phyloP scores from a whole-genome alignment of 2,888 invertebrate genomes.

The Zaprionus bogoriensis region DNA sequence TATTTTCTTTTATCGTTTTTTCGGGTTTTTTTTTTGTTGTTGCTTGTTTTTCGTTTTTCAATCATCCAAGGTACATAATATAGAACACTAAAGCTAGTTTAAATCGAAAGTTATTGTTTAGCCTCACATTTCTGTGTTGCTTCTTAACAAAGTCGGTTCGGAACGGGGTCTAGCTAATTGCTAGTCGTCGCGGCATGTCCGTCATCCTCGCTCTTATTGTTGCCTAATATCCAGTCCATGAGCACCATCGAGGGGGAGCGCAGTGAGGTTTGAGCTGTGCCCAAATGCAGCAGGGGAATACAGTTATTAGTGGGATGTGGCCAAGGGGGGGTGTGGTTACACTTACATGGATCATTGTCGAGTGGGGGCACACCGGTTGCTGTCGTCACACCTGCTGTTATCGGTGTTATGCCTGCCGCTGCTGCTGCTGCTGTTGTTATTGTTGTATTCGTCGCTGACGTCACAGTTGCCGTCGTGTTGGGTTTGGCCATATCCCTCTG shows the following conservation, averaged over 20 bases:
- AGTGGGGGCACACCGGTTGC: slow-evolving; percentile 82
- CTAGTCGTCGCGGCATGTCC: slow-evolving; percentile 9
- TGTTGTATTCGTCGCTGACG: slow-evolving; percentile 5
- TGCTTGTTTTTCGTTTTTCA: slow-evolving; percentile 15
- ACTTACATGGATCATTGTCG: slow-evolving; percentile 88
- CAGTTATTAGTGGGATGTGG: too few relatives aligned
- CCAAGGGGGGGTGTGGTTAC: neutral
- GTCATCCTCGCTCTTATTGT: slow-evolving; percentile 73
- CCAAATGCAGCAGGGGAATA: too few relatives aligned
- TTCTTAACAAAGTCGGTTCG: slow-evolving; percentile 3
- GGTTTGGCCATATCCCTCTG: slow-evolving; percentile 89
- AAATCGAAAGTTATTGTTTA: slow-evolving; percentile 22
- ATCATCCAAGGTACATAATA: slow-evolving; percentile 63
- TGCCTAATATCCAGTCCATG: slow-evolving; percentile 92
- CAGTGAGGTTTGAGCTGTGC: slow-evolving; percentile 89
- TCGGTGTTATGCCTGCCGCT: slow-evolving; percentile 80
- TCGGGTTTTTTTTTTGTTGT: neutral
- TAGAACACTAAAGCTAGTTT: slow-evolving; percentile 51
- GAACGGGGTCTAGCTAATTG: slow-evolving; percentile 8
- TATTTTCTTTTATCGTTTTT: slow-evolving; percentile 1
- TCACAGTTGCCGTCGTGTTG: slow-evolving; percentile 81
- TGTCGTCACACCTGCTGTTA: slow-evolving; percentile 80
- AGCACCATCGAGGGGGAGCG: slow-evolving; percentile 91
- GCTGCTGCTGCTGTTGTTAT: slow-evolving; percentile 4
- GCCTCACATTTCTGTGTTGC: slow-evolving; percentile 3